phyloP scores from a whole-genome alignment of 2,113 vertebrate species.

The Periophthalmodon schlosseri region DNA sequence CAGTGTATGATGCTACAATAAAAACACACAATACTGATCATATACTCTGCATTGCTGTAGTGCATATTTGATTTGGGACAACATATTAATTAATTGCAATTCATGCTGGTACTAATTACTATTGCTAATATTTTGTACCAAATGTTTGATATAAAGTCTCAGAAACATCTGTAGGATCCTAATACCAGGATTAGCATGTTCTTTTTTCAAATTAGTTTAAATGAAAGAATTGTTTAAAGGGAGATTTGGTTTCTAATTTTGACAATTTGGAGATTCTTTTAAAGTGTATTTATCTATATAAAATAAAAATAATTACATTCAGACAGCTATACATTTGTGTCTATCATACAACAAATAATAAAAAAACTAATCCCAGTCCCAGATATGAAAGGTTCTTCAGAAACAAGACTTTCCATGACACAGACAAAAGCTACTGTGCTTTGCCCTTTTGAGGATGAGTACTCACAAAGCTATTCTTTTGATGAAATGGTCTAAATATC shows the following conservation, averaged over 20 bases:
- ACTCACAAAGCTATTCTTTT: conserved; percentile 15
- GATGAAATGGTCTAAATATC: conserved; percentile 42
- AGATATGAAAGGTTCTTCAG: background rate
- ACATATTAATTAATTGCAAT: background rate
- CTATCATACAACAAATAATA: background rate
- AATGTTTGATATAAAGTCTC: no score
- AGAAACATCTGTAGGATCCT: background rate
- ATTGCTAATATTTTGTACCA: background rate
- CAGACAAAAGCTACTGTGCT: conserved; percentile 48
- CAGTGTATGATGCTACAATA: conserved; percentile 57
- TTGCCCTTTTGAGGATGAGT: conserved; percentile 28
- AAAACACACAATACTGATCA: conserved; percentile 23
- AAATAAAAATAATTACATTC: background rate
- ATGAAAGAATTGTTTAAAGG: background rate
- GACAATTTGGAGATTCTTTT: background rate
- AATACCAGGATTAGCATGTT: background rate
- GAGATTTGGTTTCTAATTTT: conserved; percentile 5
- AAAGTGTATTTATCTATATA: background rate
- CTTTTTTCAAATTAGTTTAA: background rate
- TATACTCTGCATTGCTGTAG: conserved; percentile 11
- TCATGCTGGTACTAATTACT: background rate
- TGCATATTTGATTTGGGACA: conserved; percentile 18
- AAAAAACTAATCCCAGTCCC: background rate
- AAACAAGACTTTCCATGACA: conserved; percentile 20
- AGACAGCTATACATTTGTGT: background rate